Evolutionary conservation across 1,140 invertebrate genomes (phyloP), one percentile per base, ranked within the genome.

Genomic region (Heliconius melpomene): DNA sequence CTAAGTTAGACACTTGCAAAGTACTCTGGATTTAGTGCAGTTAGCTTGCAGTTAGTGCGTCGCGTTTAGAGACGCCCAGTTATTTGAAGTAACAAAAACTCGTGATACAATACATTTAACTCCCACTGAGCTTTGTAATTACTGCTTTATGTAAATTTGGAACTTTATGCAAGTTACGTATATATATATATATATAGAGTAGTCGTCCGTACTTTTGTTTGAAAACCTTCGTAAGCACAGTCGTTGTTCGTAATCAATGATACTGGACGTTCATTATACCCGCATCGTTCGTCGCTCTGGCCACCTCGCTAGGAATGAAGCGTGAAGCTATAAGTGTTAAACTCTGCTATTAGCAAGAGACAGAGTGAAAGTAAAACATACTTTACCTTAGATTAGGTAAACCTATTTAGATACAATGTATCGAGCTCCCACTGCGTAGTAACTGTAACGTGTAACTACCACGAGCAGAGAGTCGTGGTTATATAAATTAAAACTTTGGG

Each of bases 401-500:
- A 40, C 8, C 38, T 40, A 40, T 40, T 11, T 40, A 40, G 54
- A 11, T n/a, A 60, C 54, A 11, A 23, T 8, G 54, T 60, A 60
- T 23, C n/a, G n/a, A 60, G n/a, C 54, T 60, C 20, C 20, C 54
- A 60, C 54, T 60, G 54, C 8, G 54, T 60, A 60, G n/a, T 20
- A 29, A 29, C 29, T 29, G 29, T 29, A 2, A 29, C 29, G 29
- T 36, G 54, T 23, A 23, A 23, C 8, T 60, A 60, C 54, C 18
- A 20, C 50, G 13, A 46, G 40, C 52, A n/a, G 20, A 23, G 23
- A 23, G 7, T 57, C n/a, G 54, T 57, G 54, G 54, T 23, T 23
- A 57, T 57, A 57, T 57, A 57, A 57, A n/a, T 57, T 57, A 57
- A 57, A 57, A 57, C 54, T 57, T 57, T 57, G 9, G 54, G 8